A percentile compares a stretch with the other conserved stretches of the same genome.
Conservation (phyloP, 2,797 vertebrate species). For the Salmo trutta region DNA sequence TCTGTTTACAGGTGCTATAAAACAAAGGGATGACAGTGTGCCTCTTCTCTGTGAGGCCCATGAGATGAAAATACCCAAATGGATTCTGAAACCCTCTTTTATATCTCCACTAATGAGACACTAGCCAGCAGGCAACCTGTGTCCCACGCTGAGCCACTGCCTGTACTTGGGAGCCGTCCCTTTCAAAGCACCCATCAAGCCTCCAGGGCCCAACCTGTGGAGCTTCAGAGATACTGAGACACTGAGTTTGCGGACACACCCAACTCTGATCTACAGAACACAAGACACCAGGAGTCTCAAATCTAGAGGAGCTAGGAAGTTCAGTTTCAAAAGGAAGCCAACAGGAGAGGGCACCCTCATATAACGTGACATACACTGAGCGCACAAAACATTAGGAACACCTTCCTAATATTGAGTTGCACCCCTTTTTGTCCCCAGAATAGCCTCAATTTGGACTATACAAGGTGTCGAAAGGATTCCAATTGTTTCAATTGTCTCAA, state of each 20-base stretch:
- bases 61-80: slow-evolving; percentile 49
- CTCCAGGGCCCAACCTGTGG: slow-evolving; percentile 26
- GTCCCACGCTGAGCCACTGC: slow-evolving; percentile 65
- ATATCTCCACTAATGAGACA: slow-evolving; percentile 69
- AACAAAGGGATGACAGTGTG: background rate
- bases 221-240: slow-evolving; percentile 18
- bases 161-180: slow-evolving; percentile 52
- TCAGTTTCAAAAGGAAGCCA: slow-evolving; percentile 50
- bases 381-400: too few relatives aligned
- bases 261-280: slow-evolving; percentile 62
- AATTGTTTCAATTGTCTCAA: too few relatives aligned
- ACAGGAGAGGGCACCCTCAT: slow-evolving; percentile 55
- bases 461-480: too few relatives aligned
- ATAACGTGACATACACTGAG: slow-evolving; percentile 49
- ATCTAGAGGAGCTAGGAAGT: slow-evolving; percentile 45
- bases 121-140: slow-evolving; percentile 66
- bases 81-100: slow-evolving; percentile 56
- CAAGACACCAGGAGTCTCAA: slow-evolving; percentile 5
- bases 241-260: slow-evolving; percentile 25
- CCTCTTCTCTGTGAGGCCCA: slow-evolving; percentile 12
- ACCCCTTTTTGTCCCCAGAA: too few relatives aligned
- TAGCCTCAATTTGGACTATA: too few relatives aligned
- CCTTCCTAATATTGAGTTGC: too few relatives aligned
- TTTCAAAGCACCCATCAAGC: slow-evolving; percentile 64
- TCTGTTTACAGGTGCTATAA: background rate